Conservation (phyloP, 2,113 vertebrate species). For the Siphamia tubifer region DNA sequence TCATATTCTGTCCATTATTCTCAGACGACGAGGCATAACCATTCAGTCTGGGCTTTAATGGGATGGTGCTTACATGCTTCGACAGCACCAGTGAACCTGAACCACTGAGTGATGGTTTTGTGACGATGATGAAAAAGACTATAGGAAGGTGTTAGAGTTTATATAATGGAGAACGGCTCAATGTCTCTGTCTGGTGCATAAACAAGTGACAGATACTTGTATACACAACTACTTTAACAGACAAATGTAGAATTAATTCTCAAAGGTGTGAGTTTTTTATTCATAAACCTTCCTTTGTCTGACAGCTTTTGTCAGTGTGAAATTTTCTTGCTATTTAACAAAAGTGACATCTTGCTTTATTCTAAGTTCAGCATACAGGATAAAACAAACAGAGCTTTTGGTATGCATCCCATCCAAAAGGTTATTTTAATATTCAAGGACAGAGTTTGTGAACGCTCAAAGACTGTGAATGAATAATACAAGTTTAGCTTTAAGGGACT, state of each 20-base stretch:
- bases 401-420: constrained; percentile 32
- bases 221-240: constrained; percentile 11
- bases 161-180: constrained; percentile 10
- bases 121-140: constrained; percentile 41
- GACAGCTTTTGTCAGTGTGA: background rate
- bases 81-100: constrained; percentile 47
- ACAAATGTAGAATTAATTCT: background rate
- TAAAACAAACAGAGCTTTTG: constrained; percentile 20
- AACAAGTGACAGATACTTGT: constrained; percentile 5
- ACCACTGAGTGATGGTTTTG: constrained; percentile 36
- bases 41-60: constrained; percentile 60
- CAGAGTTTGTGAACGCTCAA: constrained; percentile 10
- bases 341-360: constrained; percentile 19
- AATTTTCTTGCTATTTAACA: background rate
- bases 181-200: no score
- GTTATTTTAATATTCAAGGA: constrained; percentile 59
- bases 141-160: constrained; percentile 1
- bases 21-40: constrained; percentile 56
- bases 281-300: background rate
- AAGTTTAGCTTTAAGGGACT: constrained; percentile 24
- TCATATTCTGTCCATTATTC: constrained; percentile 63
- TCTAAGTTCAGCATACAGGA: background rate
- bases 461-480: constrained; percentile 42
- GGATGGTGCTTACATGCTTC: constrained; percentile 54
- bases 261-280: background rate